These are phyloP conservation scores for Drosophila antonietae DNA, from an alignment of 2,888 invertebrate genomes.

Conservation along the genomic window DNA sequence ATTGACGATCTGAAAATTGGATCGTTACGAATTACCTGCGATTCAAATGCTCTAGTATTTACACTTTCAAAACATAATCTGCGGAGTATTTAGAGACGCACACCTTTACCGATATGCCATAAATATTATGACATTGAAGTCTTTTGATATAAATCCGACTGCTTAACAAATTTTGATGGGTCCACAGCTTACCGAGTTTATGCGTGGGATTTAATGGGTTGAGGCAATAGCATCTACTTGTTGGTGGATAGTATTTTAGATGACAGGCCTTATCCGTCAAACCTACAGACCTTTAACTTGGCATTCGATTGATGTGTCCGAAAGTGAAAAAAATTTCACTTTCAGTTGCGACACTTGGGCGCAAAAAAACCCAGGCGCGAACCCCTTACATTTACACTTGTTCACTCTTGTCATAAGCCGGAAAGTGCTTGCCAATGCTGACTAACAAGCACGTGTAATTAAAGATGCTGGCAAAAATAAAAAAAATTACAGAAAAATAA, in stretches of 20 bases:
- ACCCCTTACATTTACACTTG: constrained; percentile 1
- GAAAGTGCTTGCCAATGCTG: constrained; percentile 48
- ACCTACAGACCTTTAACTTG: constrained; percentile 48
- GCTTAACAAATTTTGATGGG: constrained; percentile 4
- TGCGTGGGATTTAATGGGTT: constrained; percentile 44
- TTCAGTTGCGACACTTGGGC: constrained; percentile 72
- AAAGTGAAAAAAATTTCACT: constrained; percentile 75
- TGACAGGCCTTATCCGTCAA: constrained; percentile 37
- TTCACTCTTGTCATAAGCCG: constrained; percentile 28
- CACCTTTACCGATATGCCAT: neutral
- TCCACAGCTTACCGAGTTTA: constrained; percentile 9
- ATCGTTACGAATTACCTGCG: neutral
- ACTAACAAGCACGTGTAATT: constrained; percentile 69
- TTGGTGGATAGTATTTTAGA: constrained; percentile 3
- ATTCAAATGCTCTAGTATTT: neutral
- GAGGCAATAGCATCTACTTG: neutral
- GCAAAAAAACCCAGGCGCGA: constrained; percentile 20
- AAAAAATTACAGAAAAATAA: neutral
- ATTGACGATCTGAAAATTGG: neutral
- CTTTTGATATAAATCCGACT: constrained; percentile 13
- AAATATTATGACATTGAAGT: constrained; percentile 9
- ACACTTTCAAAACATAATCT: neutral
- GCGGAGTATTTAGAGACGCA: neutral
- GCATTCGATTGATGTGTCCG: constrained; percentile 32
- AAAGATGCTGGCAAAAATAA: constrained; percentile 63